Percentiles rank a stretch among this genome's conserved stretches.
Conservation (phyloP, 2,888 invertebrate species). For the Acleris literana region DNA sequence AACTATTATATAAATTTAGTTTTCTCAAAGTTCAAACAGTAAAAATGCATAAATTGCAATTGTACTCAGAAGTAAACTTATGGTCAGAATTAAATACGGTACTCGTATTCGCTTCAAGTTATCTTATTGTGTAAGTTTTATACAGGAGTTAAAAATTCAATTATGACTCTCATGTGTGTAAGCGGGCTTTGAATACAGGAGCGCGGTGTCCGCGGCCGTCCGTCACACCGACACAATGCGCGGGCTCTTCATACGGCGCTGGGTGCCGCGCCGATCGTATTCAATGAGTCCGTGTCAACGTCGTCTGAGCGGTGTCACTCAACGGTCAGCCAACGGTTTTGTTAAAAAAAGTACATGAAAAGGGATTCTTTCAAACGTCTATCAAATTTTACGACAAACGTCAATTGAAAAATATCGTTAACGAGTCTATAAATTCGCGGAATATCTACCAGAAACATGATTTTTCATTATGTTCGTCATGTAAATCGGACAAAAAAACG, state of each 20-base stretch:
- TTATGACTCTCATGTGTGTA: conserved; percentile 43
- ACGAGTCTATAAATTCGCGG: conserved; percentile 37
- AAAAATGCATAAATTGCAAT: not conserved
- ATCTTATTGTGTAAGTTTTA: conserved; percentile 24
- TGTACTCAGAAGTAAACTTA: not conserved
- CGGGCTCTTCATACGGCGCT: conserved; percentile 59
- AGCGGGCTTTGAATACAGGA: conserved; percentile 37
- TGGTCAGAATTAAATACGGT: not conserved
- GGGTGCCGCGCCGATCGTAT: conserved; percentile 56
- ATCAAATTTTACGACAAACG: conserved; percentile 62
- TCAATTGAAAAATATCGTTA: conserved; percentile 43
- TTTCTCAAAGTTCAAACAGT: conserved; percentile 4
- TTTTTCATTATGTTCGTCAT: conserved; percentile 9
- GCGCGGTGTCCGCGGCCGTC: conserved; percentile 33
- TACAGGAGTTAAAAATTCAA: conserved; percentile 37
- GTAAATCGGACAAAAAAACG: conserved; percentile 11
- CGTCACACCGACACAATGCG: conserved; percentile 53
- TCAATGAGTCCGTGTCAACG: conserved; percentile 64
- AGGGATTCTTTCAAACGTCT: conserved; percentile 54
- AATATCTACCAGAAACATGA: conserved; percentile 29
- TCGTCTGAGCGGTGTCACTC: conserved; percentile 65
- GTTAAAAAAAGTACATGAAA: conserved; percentile 56
- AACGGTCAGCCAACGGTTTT: conserved; percentile 75
- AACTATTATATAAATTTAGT: too few relatives aligned
- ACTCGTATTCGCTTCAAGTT: not conserved